A percentile compares a stretch with the other conserved stretches of the same genome.
Conservation (phyloP, 2,797 vertebrate species). For the Aphelocoma californica region DNA sequence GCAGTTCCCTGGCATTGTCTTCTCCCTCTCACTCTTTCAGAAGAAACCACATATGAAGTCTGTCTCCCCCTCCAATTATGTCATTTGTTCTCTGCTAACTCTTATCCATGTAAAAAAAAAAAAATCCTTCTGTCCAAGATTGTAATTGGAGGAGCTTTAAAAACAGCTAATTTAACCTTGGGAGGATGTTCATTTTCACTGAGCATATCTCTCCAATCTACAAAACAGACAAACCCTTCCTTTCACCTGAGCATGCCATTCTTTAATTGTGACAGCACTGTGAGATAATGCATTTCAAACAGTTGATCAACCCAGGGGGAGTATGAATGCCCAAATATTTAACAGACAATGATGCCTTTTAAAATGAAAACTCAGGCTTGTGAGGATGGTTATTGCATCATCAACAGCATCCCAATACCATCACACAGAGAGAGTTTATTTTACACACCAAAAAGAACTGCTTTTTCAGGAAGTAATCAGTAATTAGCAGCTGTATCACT, state of each 20-base stretch:
- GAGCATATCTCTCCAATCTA: slow-evolving; percentile 60
- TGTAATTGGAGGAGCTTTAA: slow-evolving; percentile 71
- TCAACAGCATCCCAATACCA: not conserved
- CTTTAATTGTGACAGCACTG: slow-evolving; percentile 72
- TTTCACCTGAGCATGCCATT: slow-evolving; percentile 67
- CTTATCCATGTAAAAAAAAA: slow-evolving; percentile 33
- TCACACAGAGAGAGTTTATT: not conserved
- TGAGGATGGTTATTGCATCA: not conserved
- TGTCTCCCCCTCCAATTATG: slow-evolving; percentile 50
- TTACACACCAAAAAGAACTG: not conserved
- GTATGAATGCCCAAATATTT: slow-evolving; percentile 74
- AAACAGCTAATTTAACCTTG: slow-evolving; percentile 76
- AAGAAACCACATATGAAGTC: not conserved
- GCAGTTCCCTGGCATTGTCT: not conserved
- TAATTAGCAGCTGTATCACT: not conserved
- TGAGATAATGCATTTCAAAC: slow-evolving; percentile 70
- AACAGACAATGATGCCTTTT: slow-evolving; percentile 56
- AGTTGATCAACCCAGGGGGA: slow-evolving; percentile 62
- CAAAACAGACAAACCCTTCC: slow-evolving; percentile 68
- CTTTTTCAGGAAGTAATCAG: slow-evolving; percentile 1
- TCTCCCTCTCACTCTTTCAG: not conserved
- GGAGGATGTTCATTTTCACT: slow-evolving; percentile 68
- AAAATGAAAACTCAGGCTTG: slow-evolving; percentile 42
- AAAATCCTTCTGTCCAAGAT: slow-evolving; percentile 25
- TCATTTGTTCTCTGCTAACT: slow-evolving; percentile 61